Conservation (phyloP, 2,888 invertebrate species). For the Stenchaetothrips biformis region DNA sequence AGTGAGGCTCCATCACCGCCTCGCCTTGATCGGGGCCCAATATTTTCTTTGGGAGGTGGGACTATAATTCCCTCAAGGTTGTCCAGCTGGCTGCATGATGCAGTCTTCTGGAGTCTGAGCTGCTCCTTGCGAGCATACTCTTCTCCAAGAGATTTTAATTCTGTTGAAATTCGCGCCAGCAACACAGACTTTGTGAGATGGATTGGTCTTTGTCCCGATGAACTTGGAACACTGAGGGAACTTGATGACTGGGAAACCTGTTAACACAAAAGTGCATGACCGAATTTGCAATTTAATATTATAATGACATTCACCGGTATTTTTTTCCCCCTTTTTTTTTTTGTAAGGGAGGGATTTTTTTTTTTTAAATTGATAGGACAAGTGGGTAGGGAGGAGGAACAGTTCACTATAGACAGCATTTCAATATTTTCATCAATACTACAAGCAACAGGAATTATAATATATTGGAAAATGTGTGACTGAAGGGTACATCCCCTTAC, state of each 20-base stretch:
- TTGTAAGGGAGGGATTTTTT: neutral
- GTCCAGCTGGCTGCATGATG: neutral
- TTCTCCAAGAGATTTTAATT: neutral
- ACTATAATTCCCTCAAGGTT: neutral
- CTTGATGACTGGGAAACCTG: constrained; percentile 15
- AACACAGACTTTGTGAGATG: neutral
- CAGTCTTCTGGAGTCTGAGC: neutral
- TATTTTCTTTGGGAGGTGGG: constrained; percentile 5
- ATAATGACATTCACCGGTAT: neutral
- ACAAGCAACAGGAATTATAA: too few species aligned
- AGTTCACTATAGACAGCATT: too few species aligned
- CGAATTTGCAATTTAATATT: neutral
- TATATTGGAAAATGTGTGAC: too few species aligned
- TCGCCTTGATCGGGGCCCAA: neutral
- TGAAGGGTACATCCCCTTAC: too few species aligned
- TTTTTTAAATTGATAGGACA: neutral
- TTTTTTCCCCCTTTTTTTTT: neutral
- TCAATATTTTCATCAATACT: too few species aligned
- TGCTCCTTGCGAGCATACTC: constrained; percentile 3
- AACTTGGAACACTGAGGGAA: neutral
- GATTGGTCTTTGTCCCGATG: neutral
- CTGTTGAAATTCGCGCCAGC: constrained; percentile 1
- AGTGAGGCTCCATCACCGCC: neutral
- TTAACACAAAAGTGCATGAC: neutral
- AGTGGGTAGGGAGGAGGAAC: too few species aligned